These are phyloP conservation scores for Pogonocichla stellata DNA, from an alignment of 2,113 vertebrate species.

Conservation along the genomic window DNA sequence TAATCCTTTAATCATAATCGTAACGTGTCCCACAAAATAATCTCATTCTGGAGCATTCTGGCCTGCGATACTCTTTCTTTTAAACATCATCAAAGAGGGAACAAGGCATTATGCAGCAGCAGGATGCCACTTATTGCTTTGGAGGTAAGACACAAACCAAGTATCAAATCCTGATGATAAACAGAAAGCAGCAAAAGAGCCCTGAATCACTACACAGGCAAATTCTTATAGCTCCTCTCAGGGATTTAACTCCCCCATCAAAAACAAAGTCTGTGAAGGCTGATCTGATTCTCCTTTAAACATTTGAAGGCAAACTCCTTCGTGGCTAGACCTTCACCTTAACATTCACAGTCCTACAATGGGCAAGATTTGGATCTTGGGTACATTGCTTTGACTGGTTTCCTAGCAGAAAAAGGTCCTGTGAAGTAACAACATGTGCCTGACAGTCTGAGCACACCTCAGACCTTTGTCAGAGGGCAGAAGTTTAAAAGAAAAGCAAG, in stretches of 20 bases:
- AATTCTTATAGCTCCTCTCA: neutral
- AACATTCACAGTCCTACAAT: neutral
- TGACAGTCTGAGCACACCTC: neutral
- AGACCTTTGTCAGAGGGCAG: neutral
- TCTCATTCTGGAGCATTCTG: neutral
- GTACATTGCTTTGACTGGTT: neutral
- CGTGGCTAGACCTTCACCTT: neutral
- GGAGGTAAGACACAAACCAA: neutral
- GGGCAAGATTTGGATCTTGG: neutral
- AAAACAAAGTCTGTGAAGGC: neutral
- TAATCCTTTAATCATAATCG: neutral
- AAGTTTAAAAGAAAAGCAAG: neutral
- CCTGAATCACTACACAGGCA: neutral
- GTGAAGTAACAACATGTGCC: rapidly evolving
- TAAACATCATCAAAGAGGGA: neutral
- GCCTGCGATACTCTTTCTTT: neutral
- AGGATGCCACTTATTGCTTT: neutral
- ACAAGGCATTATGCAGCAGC: neutral
- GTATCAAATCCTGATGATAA: neutral
- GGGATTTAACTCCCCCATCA: neutral
- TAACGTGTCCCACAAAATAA: neutral
- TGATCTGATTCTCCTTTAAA: neutral
- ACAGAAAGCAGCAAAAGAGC: neutral
- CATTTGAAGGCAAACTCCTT: neutral
- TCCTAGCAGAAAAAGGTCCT: neutral